A percentile compares a stretch with the other conserved stretches of the same genome.
Evolutionary conservation across 2,888 invertebrate species (phyloP).

Genomic region (Eubasilissa splendida): DNA sequence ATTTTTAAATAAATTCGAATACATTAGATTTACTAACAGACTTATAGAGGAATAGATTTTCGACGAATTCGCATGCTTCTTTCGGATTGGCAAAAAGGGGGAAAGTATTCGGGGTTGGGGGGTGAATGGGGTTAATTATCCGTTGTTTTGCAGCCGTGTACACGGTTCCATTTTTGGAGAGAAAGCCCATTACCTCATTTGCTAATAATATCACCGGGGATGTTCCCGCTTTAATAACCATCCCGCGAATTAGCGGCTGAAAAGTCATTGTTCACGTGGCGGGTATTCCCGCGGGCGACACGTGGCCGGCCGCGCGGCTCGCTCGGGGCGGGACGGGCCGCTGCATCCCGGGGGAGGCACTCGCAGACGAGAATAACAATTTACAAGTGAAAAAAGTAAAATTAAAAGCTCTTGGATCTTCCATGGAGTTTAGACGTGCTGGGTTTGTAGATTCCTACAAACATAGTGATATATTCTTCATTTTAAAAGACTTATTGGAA

Average conservation of each 20-base stretch:
- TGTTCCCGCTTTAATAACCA: slow-evolving; percentile 26
- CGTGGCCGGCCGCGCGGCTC: neutral
- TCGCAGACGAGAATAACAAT: too few relatives aligned
- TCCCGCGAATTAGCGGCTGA: slow-evolving; percentile 24
- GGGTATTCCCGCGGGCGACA: slow-evolving; percentile 27
- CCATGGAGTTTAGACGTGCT: too few relatives aligned
- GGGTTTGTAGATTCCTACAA: too few relatives aligned
- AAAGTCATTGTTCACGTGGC: slow-evolving; percentile 30
- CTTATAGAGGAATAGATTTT: too few relatives aligned
- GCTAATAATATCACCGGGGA: slow-evolving; percentile 18
- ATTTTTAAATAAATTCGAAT: too few relatives aligned
- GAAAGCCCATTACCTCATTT: slow-evolving; percentile 33
- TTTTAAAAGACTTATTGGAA: too few relatives aligned
- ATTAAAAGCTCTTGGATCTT: too few relatives aligned
- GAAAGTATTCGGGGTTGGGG: neutral
- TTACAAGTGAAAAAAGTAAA: too few relatives aligned
- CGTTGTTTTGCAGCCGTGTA: neutral
- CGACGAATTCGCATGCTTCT: too few relatives aligned
- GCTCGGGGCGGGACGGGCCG: neutral
- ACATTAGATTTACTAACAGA: too few relatives aligned
- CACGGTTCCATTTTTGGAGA: slow-evolving; percentile 31
- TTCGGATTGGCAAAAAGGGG: too few relatives aligned
- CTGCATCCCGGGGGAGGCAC: neutral
- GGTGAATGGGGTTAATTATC: slow-evolving; percentile 25
- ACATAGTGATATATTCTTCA: too few relatives aligned